A percentile compares a stretch with the other conserved stretches of the same genome.
Conservation (phyloP, 2,113 vertebrate species). For the Geococcyx californianus region DNA sequence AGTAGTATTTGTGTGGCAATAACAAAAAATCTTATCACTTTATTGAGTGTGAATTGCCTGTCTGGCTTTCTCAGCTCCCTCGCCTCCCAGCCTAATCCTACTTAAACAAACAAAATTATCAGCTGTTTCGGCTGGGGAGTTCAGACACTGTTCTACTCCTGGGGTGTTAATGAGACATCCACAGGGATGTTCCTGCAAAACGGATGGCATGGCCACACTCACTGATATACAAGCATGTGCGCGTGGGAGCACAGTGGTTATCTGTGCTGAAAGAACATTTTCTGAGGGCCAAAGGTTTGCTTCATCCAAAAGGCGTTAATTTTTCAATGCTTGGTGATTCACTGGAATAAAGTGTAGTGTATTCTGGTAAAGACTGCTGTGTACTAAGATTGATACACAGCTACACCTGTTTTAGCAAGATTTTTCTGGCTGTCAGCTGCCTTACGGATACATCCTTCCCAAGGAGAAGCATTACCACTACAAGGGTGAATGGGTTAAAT, state of each 20-base stretch:
- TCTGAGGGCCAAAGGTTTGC: background rate
- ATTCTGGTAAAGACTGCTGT: background rate
- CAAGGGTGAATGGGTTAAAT: background rate
- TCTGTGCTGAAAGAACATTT: background rate
- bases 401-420: background rate
- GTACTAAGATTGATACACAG: background rate
- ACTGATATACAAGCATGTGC: background rate
- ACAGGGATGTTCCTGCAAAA: background rate
- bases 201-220: background rate
- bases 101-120: background rate
- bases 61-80: background rate
- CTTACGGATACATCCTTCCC: background rate
- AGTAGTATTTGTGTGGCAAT: background rate
- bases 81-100: background rate
- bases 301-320: background rate
- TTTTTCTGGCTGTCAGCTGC: background rate
- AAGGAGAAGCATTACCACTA: background rate
- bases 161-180: background rate
- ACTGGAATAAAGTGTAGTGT: background rate
- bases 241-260: background rate
- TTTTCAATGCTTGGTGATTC: background rate
- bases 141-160: background rate
- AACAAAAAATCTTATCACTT: background rate
- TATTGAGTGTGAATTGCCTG: background rate
- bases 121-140: background rate